Evolutionary conservation across 1,140 invertebrate genomes (phyloP).

Genomic region (Papilio polyxenes): DNA sequence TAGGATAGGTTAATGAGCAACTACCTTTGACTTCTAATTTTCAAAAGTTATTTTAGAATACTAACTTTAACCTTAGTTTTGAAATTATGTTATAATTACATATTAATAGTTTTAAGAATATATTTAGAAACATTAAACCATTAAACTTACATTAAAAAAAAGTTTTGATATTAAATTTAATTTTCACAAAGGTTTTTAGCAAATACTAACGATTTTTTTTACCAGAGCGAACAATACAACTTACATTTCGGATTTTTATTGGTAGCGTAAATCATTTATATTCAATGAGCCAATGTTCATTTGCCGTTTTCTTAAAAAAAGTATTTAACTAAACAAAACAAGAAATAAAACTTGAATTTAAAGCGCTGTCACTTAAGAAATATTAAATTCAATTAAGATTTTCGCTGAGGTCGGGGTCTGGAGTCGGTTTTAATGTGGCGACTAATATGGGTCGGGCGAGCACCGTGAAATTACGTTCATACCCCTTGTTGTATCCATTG

Average conservation of each 20-base stretch:
- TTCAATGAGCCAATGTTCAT: background rate
- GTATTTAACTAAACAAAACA: background rate
- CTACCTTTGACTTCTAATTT: constrained; percentile 1
- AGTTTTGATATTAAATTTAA: background rate
- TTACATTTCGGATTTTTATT: background rate
- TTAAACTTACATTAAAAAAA: background rate
- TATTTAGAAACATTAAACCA: too few relatives aligned
- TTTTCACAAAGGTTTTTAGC: background rate
- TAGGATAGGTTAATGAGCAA: constrained; percentile 10
- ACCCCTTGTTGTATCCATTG: background rate
- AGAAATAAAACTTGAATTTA: background rate
- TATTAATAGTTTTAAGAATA: background rate
- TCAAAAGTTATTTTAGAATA: background rate
- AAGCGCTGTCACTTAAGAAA: background rate
- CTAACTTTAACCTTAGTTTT: background rate
- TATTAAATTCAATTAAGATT: constrained; percentile 38
- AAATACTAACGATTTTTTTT: background rate
- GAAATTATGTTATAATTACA: background rate
- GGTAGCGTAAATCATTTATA: background rate
- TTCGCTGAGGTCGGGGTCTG: constrained; percentile 14
- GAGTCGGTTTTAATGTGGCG: constrained; percentile 35
- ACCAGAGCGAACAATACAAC: background rate
- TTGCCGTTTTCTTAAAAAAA: background rate
- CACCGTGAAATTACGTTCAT: constrained; percentile 32
- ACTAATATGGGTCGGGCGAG: constrained; percentile 22